Evolutionary conservation across 1,140 invertebrate species (phyloP).

Genomic region (Cotesia chilonis): DNA sequence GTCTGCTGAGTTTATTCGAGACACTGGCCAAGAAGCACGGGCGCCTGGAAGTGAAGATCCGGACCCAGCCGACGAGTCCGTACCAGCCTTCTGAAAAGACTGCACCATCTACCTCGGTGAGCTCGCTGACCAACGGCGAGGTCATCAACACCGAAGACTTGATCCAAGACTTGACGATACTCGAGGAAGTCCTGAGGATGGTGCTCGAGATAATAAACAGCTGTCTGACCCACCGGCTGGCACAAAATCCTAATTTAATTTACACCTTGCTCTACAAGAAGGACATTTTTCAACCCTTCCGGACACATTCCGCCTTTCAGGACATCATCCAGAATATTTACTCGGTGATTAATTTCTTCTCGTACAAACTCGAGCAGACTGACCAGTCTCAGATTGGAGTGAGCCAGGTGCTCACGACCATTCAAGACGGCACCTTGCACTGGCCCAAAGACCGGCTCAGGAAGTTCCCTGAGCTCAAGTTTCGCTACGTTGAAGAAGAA

Average conservation of each 20-base stretch:
- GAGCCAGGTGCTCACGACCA: slow-evolving; percentile 83
- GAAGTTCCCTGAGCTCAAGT: slow-evolving; percentile 98
- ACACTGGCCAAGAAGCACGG: slow-evolving; percentile 83
- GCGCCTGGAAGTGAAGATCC: slow-evolving; percentile 69
- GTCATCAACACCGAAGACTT: slow-evolving; percentile 53
- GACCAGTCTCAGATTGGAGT: slow-evolving; percentile 78
- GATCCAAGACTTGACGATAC: slow-evolving; percentile 89
- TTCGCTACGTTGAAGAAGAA: slow-evolving; percentile 99
- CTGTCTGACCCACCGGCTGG: slow-evolving; percentile 85
- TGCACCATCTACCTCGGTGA: no score
- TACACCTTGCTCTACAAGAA: slow-evolving; percentile 96
- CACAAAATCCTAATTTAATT: slow-evolving; percentile 92
- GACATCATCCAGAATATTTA: slow-evolving; percentile 97
- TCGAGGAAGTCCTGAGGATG: slow-evolving; percentile 97
- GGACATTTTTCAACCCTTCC: slow-evolving; percentile 88
- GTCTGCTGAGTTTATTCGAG: slow-evolving; percentile 88
- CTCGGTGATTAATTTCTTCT: slow-evolving; percentile 89
- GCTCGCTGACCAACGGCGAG: slow-evolving; percentile 42
- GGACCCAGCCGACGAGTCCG: slow-evolving; percentile 36
- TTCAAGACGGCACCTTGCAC: slow-evolving; percentile 85
- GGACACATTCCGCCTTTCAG: slow-evolving; percentile 88
- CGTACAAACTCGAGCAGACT: slow-evolving; percentile 77
- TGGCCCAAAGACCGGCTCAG: slow-evolving; percentile 92
- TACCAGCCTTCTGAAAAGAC: no score
- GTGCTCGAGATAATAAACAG: slow-evolving; percentile 97